Evolutionary conservation across 2,888 invertebrate species (phyloP).

Genomic region (Tinea semifulvella): DNA sequence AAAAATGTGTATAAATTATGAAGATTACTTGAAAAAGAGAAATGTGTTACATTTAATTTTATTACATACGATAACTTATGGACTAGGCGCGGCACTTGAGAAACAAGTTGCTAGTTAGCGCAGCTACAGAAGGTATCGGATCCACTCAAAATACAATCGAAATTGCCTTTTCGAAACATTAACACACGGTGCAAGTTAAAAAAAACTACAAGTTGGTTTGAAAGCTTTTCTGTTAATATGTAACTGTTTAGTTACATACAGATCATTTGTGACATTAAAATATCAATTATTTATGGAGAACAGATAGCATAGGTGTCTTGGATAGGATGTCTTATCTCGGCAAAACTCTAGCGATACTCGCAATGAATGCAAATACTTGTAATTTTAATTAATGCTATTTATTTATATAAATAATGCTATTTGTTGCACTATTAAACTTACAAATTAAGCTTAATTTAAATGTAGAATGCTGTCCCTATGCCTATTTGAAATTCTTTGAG

Average conservation of each 20-base stretch:
- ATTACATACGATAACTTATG: slow-evolving; percentile 65
- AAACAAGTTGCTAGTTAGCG: slow-evolving; percentile 40
- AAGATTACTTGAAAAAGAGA: slow-evolving; percentile 66
- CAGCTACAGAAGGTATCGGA: slow-evolving; percentile 3
- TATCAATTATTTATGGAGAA: slow-evolving; percentile 63
- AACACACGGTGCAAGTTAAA: neutral
- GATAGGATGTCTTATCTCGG: slow-evolving; percentile 33
- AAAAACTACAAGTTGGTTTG: neutral
- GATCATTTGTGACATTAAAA: slow-evolving; percentile 66
- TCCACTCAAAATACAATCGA: neutral
- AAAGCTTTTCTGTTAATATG: neutral
- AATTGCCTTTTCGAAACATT: neutral
- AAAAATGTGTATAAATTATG: slow-evolving; percentile 64
- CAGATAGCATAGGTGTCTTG: slow-evolving; percentile 48
- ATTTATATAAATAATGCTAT: no score
- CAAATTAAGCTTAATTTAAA: no score
- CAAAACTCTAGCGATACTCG: slow-evolving; percentile 17
- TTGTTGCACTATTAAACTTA: no score
- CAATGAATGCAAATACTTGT: slow-evolving; percentile 4
- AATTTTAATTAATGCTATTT: slow-evolving; percentile 8
- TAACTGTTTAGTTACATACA: slow-evolving; percentile 51
- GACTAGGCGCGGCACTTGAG: slow-evolving; percentile 54
- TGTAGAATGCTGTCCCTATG: no score
- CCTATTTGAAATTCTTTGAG: no score
- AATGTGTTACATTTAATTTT: slow-evolving; percentile 68